phyloP scores from a whole-genome alignment of 2,797 vertebrate genomes.

The Fistularia tabacaria region DNA sequence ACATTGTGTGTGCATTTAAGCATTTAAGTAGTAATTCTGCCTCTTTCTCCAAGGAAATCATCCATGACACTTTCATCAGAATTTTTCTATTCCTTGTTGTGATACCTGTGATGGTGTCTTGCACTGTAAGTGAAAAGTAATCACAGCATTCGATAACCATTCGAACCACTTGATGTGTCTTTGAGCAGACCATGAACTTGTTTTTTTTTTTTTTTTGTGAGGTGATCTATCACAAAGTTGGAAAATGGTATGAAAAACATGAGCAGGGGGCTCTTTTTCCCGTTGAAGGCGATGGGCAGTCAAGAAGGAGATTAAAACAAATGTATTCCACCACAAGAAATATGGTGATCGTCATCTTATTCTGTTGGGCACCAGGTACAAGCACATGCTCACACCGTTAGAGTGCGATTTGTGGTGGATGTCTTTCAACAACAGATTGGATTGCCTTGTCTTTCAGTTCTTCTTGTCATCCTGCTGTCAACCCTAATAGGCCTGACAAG shows the following conservation, averaged over 20 bases:
- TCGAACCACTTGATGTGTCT: too few species aligned
- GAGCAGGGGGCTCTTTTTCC: slow-evolving; percentile 52
- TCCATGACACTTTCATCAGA: slow-evolving; percentile 50
- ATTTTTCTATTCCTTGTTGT: slow-evolving; percentile 61
- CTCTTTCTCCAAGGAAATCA: slow-evolving; percentile 18
- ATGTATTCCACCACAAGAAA: slow-evolving; percentile 53
- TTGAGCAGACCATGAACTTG: not conserved
- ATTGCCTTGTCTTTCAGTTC: slow-evolving; percentile 47
- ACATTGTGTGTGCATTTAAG: not conserved
- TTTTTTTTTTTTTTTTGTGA: slow-evolving; percentile 28
- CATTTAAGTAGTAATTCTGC: not conserved
- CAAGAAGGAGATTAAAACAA: slow-evolving; percentile 42
- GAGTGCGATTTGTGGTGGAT: too few species aligned
- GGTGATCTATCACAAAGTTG: slow-evolving; percentile 75
- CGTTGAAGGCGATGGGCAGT: slow-evolving; percentile 54
- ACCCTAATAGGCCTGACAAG: slow-evolving; percentile 22
- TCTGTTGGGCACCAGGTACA: slow-evolving; percentile 82
- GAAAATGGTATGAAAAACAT: slow-evolving; percentile 60
- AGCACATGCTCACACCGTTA: not conserved
- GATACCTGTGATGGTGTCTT: slow-evolving; percentile 67
- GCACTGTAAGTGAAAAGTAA: slow-evolving; percentile 67
- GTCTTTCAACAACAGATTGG: not conserved
- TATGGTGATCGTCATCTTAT: slow-evolving; percentile 76
- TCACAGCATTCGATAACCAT: too few species aligned
- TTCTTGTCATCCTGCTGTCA: slow-evolving; percentile 70